A percentile compares a stretch with the other conserved stretches of the same genome.
These are phyloP conservation scores for Ornithoptera alexandrae DNA, from an alignment of 2,888 invertebrate genomes.

Conservation along the genomic window DNA sequence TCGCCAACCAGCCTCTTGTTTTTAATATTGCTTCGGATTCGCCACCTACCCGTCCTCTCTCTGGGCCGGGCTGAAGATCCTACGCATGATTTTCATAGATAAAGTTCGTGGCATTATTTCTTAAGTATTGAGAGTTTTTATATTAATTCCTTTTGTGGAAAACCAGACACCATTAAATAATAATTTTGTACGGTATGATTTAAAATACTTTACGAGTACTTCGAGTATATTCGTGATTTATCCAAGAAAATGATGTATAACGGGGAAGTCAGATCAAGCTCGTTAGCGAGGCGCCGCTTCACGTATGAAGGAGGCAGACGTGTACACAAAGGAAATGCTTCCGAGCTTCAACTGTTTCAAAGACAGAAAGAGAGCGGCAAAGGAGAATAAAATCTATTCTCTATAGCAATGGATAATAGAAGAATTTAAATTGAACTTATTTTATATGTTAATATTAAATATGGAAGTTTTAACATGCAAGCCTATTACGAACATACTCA, in stretches of 20 bases:
- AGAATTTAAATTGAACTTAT: not conserved
- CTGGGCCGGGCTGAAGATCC: no score
- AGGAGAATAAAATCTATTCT: not conserved
- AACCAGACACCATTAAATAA: no score
- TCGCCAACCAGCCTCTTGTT: no score
- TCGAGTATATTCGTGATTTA: not conserved
- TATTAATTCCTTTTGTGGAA: no score
- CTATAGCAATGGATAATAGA: not conserved
- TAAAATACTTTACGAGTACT: not conserved
- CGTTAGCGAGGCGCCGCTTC: slow-evolving; percentile 9
- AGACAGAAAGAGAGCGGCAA: slow-evolving; percentile 1
- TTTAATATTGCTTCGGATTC: no score
- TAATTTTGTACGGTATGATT: not conserved
- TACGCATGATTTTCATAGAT: no score
- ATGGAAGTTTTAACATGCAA: no score
- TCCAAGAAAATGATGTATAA: not conserved
- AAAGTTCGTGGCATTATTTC: no score
- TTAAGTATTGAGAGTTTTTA: no score
- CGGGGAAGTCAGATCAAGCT: slow-evolving; percentile 11
- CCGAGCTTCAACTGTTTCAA: slow-evolving; percentile 13
- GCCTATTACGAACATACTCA: no score
- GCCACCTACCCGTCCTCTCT: no score
- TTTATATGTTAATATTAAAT: not conserved
- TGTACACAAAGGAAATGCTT: slow-evolving; percentile 4
- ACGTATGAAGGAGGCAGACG: slow-evolving; percentile 4